Evolutionary conservation across 2,113 vertebrate species (phyloP).

Genomic region (Pongo abelii): DNA sequence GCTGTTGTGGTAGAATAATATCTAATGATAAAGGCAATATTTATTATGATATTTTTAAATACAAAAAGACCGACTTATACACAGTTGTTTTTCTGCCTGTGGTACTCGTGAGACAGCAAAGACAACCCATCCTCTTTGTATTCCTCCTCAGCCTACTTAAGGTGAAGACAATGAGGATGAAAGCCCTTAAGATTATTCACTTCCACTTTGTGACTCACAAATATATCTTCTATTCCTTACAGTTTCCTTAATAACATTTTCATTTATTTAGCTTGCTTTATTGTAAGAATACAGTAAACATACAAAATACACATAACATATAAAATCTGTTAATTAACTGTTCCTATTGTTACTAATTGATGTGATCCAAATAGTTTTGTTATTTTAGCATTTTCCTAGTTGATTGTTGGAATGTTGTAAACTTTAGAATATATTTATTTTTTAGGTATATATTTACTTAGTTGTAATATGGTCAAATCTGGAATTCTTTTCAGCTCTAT

Average conservation of each 20-base stretch:
- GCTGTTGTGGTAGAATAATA: neutral
- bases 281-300: neutral
- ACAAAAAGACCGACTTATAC: neutral
- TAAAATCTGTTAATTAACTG: neutral
- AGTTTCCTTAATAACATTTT: neutral
- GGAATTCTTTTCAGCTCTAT: neutral
- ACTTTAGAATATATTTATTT: neutral
- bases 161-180: neutral
- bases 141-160: neutral
- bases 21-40: neutral
- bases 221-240: neutral
- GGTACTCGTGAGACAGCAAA: no score
- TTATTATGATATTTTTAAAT: neutral
- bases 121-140: neutral
- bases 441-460: neutral
- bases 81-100: neutral
- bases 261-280: neutral
- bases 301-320: neutral
- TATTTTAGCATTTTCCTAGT: neutral
- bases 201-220: neutral
- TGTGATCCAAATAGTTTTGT: neutral
- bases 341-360: neutral
- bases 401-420: neutral
- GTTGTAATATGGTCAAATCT: neutral
- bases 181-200: neutral